phyloP scores from a whole-genome alignment of 2,888 invertebrate genomes.

The Trichogramma evanescens region DNA sequence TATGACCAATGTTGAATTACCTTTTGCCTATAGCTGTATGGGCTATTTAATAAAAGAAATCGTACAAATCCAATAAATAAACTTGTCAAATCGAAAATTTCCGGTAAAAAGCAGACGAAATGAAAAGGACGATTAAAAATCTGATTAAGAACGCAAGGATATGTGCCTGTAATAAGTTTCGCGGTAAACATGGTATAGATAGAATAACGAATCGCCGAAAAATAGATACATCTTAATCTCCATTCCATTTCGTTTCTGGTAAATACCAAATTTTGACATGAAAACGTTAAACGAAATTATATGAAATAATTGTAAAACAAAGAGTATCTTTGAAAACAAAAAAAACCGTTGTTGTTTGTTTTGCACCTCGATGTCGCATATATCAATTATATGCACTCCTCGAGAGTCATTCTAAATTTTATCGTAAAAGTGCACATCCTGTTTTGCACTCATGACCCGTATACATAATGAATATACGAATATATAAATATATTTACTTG shows the following conservation, averaged over 20 bases:
- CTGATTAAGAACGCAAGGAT: too few species aligned
- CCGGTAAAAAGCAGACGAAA: too few species aligned
- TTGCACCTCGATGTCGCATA: slow-evolving; percentile 17
- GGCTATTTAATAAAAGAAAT: slow-evolving; percentile 10
- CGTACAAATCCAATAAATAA: too few species aligned
- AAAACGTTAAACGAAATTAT: too few species aligned
- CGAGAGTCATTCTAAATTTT: slow-evolving; percentile 40
- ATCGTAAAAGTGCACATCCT: slow-evolving; percentile 30
- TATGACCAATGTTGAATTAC: slow-evolving; percentile 2
- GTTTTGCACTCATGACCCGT: slow-evolving; percentile 15
- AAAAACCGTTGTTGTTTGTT: slow-evolving; percentile 40
- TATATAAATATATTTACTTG: slow-evolving; percentile 7
- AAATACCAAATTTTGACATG: too few species aligned
- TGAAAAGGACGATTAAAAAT: too few species aligned
- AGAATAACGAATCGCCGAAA: too few species aligned
- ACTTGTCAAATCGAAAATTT: too few species aligned
- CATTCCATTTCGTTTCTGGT: slow-evolving; percentile 4
- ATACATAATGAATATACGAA: slow-evolving; percentile 11
- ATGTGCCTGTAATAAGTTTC: too few species aligned
- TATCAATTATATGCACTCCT: slow-evolving; percentile 24
- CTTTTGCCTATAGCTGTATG: slow-evolving; percentile 17
- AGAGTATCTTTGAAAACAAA: slow-evolving; percentile 9
- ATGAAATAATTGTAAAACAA: too few species aligned
- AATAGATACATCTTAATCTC: background rate
- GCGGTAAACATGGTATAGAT: too few species aligned